A percentile compares a stretch with the other conserved stretches of the same genome.
Conservation (phyloP, 2,113 vertebrate species). For the Macrotis lagotis region DNA sequence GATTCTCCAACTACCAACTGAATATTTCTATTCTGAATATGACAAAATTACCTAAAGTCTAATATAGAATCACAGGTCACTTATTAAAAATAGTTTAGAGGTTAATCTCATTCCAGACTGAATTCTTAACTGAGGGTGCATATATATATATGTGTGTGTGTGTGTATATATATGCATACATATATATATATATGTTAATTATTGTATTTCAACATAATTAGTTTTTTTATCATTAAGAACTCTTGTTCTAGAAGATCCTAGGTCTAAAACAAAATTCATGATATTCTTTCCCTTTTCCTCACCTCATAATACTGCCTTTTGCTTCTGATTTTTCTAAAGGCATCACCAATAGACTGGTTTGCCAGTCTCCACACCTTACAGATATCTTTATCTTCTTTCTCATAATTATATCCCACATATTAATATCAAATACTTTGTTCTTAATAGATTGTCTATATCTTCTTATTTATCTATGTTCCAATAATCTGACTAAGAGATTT, state of each 20-base stretch:
- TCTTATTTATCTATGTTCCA: neutral
- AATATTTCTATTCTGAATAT: neutral
- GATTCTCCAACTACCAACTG: neutral
- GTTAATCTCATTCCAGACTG: neutral
- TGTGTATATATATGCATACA: too few species aligned
- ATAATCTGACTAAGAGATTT: neutral
- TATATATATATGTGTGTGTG: too few species aligned
- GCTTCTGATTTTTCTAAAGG: neutral
- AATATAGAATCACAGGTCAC: neutral
- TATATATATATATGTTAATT: too few species aligned
- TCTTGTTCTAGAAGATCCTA: neutral
- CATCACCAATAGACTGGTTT: neutral
- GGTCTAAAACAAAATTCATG: neutral
- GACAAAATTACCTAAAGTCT: neutral
- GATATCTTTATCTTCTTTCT: neutral
- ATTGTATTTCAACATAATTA: neutral
- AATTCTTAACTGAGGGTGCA: neutral
- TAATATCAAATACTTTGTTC: neutral
- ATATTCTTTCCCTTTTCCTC: neutral
- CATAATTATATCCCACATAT: neutral
- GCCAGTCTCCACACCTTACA: neutral
- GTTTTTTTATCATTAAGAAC: neutral
- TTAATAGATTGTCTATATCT: neutral
- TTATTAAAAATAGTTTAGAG: neutral
- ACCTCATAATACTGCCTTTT: neutral